phyloP scores from a whole-genome alignment of 2,888 invertebrate genomes.

The Pasiphila rectangulata region DNA sequence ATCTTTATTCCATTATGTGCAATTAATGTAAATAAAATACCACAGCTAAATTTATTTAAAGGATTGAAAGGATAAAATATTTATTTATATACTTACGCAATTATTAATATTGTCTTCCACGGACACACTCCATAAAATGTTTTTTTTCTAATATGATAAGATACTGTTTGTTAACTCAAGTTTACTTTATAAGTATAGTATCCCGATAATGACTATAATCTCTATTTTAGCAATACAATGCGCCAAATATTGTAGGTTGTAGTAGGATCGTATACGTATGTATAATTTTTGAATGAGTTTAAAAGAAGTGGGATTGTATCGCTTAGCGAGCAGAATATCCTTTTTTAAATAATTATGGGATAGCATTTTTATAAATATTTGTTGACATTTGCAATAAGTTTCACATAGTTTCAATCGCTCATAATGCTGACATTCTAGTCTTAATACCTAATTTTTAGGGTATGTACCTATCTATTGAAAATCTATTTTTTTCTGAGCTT shows the following conservation, averaged over 20 bases:
- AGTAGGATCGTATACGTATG: not conserved
- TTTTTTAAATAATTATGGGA: conserved; percentile 3
- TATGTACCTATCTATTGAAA: conserved; percentile 23
- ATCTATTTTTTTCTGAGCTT: conserved; percentile 6
- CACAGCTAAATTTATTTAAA: too few relatives aligned
- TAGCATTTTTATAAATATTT: conserved; percentile 18
- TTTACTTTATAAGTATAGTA: too few relatives aligned
- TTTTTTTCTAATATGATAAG: too few relatives aligned
- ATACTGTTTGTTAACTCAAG: too few relatives aligned
- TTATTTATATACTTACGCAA: not conserved
- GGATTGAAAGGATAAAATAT: too few relatives aligned
- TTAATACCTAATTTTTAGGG: conserved; percentile 24
- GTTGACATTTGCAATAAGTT: conserved; percentile 14
- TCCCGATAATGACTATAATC: conserved; percentile 4
- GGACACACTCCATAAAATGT: not conserved
- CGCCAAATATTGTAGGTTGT: conserved; percentile 47
- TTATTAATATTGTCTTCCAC: conserved; percentile 12
- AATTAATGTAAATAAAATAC: conserved; percentile 18
- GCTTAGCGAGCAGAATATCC: not conserved
- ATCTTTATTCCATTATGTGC: not conserved
- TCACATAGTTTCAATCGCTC: conserved; percentile 19
- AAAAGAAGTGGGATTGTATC: not conserved
- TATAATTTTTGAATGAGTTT: not conserved
- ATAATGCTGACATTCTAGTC: conserved; percentile 58
- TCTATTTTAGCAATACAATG: conserved; percentile 47